These are phyloP conservation scores for Leuctra nigra DNA, from an alignment of 2,888 invertebrate genomes.

Conservation along the genomic window DNA sequence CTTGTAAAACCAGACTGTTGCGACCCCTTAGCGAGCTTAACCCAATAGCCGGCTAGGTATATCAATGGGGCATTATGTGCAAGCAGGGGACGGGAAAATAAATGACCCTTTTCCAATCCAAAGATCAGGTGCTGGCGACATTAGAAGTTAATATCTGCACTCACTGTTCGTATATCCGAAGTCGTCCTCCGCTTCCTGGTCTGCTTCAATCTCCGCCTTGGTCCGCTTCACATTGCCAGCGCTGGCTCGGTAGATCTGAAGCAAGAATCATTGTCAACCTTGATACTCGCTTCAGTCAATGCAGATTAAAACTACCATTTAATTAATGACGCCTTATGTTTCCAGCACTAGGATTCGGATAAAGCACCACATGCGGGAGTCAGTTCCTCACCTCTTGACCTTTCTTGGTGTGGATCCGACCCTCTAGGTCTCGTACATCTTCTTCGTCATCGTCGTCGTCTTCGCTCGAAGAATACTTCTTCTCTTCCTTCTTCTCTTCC, in stretches of 20 bases:
- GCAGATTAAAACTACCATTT: no score
- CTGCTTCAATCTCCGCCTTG: slow-evolving; percentile 69
- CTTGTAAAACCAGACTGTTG: no score
- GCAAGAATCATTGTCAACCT: slow-evolving; percentile 12
- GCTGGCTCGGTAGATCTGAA: slow-evolving; percentile 80
- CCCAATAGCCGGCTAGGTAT: no score
- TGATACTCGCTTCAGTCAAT: not conserved
- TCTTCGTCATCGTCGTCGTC: slow-evolving; percentile 61
- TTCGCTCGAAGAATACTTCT: slow-evolving; percentile 50
- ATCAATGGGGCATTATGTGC: no score
- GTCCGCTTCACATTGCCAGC: slow-evolving; percentile 76
- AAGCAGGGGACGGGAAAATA: no score
- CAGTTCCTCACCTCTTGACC: slow-evolving; percentile 57
- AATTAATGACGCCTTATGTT: not conserved
- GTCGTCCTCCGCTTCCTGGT: slow-evolving; percentile 82
- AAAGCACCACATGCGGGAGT: slow-evolving; percentile 10
- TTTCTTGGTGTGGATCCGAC: slow-evolving; percentile 67
- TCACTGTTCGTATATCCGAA: slow-evolving; percentile 91
- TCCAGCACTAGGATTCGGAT: not conserved
- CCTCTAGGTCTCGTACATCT: slow-evolving; percentile 69
- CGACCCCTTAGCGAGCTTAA: no score
- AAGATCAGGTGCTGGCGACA: no score
- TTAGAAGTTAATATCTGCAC: no score
- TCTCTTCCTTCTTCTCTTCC: slow-evolving; percentile 33
- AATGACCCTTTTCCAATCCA: no score